phyloP scores from a whole-genome alignment of 2,797 vertebrate genomes.

The Rhodeus uyekii region DNA sequence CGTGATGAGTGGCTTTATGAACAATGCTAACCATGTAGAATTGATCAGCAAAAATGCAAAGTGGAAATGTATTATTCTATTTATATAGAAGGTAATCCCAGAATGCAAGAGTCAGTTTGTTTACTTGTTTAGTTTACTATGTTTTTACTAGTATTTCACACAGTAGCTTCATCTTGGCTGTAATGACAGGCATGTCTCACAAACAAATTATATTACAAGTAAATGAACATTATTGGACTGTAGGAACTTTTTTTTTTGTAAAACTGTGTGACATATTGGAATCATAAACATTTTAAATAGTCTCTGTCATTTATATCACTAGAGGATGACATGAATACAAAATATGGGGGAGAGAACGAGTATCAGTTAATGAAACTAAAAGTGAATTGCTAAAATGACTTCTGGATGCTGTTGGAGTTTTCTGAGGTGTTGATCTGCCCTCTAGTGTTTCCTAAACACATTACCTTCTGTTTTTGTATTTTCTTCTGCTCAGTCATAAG shows the following conservation, averaged over 20 bases:
- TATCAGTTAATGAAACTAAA: background rate
- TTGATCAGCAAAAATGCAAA: background rate
- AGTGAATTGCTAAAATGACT: background rate
- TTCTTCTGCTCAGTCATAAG: slow-evolving; percentile 84
- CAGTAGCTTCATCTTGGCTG: background rate
- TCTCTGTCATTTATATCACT: background rate
- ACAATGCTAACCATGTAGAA: background rate
- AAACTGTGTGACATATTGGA: background rate
- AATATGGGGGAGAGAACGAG: too few species aligned
- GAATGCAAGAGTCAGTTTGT: background rate
- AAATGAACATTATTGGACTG: background rate
- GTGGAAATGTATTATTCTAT: background rate
- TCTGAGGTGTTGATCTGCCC: slow-evolving; percentile 8
- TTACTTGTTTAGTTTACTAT: background rate
- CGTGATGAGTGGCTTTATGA: background rate
- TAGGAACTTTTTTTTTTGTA: background rate
- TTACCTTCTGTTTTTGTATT: slow-evolving; percentile 83
- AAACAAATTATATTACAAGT: background rate
- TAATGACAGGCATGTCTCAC: background rate
- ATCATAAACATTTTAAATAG: background rate
- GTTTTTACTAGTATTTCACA: background rate
- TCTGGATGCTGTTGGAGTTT: background rate
- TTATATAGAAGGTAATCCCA: too few species aligned
- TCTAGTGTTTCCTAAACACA: background rate
- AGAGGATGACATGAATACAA: background rate